Percentiles rank a stretch among this genome's conserved stretches.
phyloP scores from a whole-genome alignment of 1,140 invertebrate species.

The Cataglyphis hispanica region DNA sequence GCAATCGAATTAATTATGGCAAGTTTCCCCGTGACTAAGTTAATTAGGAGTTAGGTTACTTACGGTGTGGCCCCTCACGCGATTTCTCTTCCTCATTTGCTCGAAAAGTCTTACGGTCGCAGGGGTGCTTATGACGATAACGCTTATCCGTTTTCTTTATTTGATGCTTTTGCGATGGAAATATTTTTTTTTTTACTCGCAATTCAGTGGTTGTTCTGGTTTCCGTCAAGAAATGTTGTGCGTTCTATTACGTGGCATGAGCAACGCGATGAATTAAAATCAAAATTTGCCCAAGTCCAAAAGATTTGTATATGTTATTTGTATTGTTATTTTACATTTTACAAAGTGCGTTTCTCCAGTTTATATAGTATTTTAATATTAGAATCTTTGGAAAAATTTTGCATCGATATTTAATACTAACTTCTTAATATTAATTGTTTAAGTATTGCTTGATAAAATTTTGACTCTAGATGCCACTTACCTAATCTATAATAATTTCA shows the following conservation, averaged over 20 bases:
- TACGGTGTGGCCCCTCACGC: slow-evolving; percentile 77
- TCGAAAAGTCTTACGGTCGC: slow-evolving; percentile 9
- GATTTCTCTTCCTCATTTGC: slow-evolving; percentile 57
- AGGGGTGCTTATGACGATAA: slow-evolving; percentile 52
- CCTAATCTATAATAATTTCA: neutral
- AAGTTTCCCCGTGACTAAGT: slow-evolving; percentile 71
- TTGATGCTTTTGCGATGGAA: neutral
- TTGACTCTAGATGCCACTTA: neutral
- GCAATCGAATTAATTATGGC: slow-evolving; percentile 67
- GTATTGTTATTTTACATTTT: slow-evolving; percentile 1
- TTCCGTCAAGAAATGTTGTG: slow-evolving; percentile 12
- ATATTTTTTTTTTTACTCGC: neutral
- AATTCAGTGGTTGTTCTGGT: slow-evolving; percentile 27
- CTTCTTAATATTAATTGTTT: neutral
- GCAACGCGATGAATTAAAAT: slow-evolving; percentile 16
- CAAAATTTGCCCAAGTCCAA: slow-evolving; percentile 16
- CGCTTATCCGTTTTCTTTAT: neutral
- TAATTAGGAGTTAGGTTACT: slow-evolving; percentile 75
- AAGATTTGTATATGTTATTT: neutral
- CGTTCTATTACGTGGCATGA: neutral
- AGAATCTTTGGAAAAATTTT: neutral
- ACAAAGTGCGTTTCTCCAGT: neutral
- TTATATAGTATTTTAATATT: neutral
- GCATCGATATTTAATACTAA: neutral
- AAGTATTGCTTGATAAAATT: slow-evolving; percentile 4